Percentiles rank a stretch among this genome's conserved stretches.
These are phyloP conservation scores for Notamacropus eugenii DNA, from an alignment of 2,797 vertebrate species.

Conservation along the genomic window DNA sequence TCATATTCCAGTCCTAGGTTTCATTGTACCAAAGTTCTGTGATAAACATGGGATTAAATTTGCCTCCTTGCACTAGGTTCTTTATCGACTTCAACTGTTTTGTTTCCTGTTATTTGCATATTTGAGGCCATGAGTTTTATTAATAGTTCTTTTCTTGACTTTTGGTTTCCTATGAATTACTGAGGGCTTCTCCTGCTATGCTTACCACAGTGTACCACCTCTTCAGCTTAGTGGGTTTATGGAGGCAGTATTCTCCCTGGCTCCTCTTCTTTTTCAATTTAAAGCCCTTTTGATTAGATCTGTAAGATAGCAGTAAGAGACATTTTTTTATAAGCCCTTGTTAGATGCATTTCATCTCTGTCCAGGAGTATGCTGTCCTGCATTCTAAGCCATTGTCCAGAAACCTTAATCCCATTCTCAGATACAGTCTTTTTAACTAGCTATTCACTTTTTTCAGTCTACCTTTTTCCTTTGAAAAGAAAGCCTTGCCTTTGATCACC, in stretches of 20 bases:
- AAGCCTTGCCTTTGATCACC: not conserved
- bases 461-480: not conserved
- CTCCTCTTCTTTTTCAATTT: not conserved
- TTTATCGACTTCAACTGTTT: not conserved
- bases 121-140: not conserved
- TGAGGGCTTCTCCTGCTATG: not conserved
- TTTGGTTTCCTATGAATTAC: not conserved
- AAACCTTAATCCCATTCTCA: not conserved
- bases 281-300: not conserved
- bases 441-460: not conserved
- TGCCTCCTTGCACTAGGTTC: not conserved
- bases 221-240: not conserved
- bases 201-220: not conserved
- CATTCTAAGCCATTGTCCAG: not conserved
- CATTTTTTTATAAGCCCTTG: not conserved
- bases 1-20: not conserved
- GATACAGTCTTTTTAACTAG: not conserved
- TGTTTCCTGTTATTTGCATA: not conserved
- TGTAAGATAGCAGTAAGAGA: not conserved
- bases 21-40: not conserved
- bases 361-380: not conserved
- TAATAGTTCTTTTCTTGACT: not conserved
- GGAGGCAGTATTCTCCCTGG: not conserved
- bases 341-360: not conserved
- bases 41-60: not conserved